Conservation (phyloP, 2,888 invertebrate species). For the Synanthedon andrenaeformis region DNA sequence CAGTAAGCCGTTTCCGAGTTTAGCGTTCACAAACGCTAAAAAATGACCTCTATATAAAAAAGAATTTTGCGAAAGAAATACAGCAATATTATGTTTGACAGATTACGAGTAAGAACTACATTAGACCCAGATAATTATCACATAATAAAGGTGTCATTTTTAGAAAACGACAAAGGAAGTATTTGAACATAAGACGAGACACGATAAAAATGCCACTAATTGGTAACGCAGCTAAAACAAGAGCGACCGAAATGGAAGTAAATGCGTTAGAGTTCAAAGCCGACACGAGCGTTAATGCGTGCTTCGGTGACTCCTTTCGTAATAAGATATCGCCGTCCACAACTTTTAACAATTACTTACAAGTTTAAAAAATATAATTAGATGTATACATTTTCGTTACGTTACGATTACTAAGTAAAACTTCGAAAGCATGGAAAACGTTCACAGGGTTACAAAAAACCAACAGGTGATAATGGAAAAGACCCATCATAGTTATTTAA, state of each 20-base stretch:
- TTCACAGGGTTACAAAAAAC: no score
- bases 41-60: neutral
- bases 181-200: constrained; percentile 16
- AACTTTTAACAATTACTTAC: neutral
- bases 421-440: no score
- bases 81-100: no score
- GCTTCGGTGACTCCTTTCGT: constrained; percentile 14
- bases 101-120: no score
- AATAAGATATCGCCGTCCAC: constrained; percentile 19
- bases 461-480: no score
- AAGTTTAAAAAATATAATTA: constrained; percentile 2
- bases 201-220: constrained; percentile 50
- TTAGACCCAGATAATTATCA: no score
- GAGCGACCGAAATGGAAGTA: constrained; percentile 36
- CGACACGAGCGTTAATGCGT: constrained; percentile 42
- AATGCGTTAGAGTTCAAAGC: constrained; percentile 43
- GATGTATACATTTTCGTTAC: no score
- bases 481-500: no score
- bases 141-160: no score
- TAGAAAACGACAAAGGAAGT: constrained; percentile 6
- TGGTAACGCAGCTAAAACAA: constrained; percentile 38
- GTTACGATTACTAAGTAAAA: no score
- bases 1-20: no score
- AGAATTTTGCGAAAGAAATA: neutral
- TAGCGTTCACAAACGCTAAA: no score